These are phyloP conservation scores for Blera fallax DNA, from an alignment of 2,888 invertebrate species.

Conservation along the genomic window DNA sequence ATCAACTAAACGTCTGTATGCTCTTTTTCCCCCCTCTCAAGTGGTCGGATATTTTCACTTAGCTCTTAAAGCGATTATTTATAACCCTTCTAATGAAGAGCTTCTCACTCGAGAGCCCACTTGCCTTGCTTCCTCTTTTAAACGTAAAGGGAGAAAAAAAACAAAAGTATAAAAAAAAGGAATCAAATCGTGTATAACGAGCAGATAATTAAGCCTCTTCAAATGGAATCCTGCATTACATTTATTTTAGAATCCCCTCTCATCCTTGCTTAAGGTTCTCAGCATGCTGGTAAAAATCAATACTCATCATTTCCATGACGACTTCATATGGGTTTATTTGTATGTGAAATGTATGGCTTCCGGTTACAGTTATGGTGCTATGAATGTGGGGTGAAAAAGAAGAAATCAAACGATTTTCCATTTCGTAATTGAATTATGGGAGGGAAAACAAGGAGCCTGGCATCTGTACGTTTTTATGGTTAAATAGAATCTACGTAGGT, in stretches of 20 bases:
- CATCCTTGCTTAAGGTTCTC: background rate
- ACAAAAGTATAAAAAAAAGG: background rate
- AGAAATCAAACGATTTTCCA: background rate
- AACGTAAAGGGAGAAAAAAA: background rate
- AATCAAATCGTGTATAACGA: constrained; percentile 30
- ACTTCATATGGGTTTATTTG: background rate
- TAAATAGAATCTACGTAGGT: constrained; percentile 1
- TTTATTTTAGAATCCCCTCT: constrained; percentile 8
- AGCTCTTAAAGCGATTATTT: constrained; percentile 33
- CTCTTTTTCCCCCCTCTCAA: background rate
- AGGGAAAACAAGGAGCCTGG: constrained; percentile 3
- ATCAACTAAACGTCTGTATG: constrained; percentile 1
- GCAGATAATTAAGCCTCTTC: constrained; percentile 30
- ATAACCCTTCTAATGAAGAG: constrained; percentile 44
- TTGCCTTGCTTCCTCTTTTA: background rate
- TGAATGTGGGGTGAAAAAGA: background rate
- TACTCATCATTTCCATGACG: constrained; percentile 29
- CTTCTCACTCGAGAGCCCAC: constrained; percentile 12
- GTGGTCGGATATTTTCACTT: constrained; percentile 25
- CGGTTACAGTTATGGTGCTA: background rate
- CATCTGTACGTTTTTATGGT: background rate
- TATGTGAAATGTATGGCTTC: background rate
- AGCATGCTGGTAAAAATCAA: background rate
- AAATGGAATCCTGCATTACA: constrained; percentile 18
- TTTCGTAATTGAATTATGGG: constrained; percentile 23